Base-by-base conservation (phyloP, 1,140 invertebrate species). In the Muscidifurax raptorellus region DNA sequence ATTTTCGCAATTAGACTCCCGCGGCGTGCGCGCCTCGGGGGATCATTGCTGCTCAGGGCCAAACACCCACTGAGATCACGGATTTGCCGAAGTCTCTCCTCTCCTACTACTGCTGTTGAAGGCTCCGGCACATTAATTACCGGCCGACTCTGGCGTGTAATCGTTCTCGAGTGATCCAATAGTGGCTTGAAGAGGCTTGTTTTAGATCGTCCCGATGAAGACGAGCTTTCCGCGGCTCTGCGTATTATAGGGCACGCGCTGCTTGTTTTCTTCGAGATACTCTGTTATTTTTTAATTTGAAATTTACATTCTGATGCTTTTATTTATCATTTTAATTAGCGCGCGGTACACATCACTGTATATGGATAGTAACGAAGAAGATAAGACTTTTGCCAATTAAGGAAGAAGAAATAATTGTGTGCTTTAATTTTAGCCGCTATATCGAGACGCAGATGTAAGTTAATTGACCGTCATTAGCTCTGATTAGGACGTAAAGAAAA, bases 1-100 rank as follows among this genome's bases (percentile, higher is more conserved):
- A 78, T 78, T 78, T 78, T 30, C 76, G 44, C 28, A 78, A 78
- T 78, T 64, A 32, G 27, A 78, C 44, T 76, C 74, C 76, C 76
- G 40, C 10, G 4, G 40, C 74, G 74, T n/a, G 22, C 22, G 52
- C 52, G 2, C 52, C 2, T 59, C 52, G 52, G 52, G 52, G 52
- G 22, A 59, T 59, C 52, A 4, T 22, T 59, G 52, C 52, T 2
- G 52, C 52, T 59, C 52, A 59, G 22, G 52, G 52, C 52, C 52
- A 59, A 59, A 28, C 74, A 25, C 36, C 36, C 40, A 47, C 13
- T 10, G 36, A 76, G 74, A 25, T 76, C 52, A 28, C 36, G 40
- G 40, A 44, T 47, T 44, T 76, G 36, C 40, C 40, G 52, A 59
- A 59, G 22, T 59, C 52, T 59, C 52, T 40, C 36, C 36, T 40